A percentile compares a stretch with the other conserved stretches of the same genome.
Evolutionary conservation across 1,140 invertebrate species (phyloP).

Genomic region (Agrilus planipennis): DNA sequence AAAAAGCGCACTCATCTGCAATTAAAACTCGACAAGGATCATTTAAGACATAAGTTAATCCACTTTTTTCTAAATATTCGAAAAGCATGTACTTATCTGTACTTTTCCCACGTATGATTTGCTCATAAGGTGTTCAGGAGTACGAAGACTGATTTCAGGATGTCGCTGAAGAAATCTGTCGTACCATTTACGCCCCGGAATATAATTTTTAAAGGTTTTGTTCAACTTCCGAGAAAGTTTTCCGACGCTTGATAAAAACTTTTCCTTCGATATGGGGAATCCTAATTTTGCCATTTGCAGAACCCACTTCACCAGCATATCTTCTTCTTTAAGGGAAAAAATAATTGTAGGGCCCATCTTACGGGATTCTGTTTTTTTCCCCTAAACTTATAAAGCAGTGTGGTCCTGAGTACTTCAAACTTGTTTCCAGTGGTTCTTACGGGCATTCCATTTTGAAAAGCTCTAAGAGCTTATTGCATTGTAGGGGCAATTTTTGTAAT

Average conservation of each 20-base stretch:
- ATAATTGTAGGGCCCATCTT: constrained; percentile 6
- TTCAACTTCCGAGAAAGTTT: constrained; percentile 8
- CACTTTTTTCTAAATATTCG: constrained; percentile 21
- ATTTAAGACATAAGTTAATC: constrained; percentile 15
- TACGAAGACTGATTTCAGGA: constrained; percentile 17
- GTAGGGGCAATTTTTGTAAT: too few species aligned
- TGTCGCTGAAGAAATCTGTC: constrained; percentile 23
- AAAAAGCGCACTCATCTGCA: constrained; percentile 30
- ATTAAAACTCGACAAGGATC: constrained; percentile 30
- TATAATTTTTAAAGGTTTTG: constrained; percentile 12
- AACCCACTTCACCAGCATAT: constrained; percentile 8
- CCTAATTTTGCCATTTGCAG: constrained; percentile 4
- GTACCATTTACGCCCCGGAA: constrained; percentile 25
- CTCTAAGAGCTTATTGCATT: neutral
- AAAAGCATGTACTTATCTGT: constrained; percentile 22
- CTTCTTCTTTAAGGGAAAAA: constrained; percentile 10
- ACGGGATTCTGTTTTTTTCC: constrained; percentile 1
- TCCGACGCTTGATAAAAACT: constrained; percentile 1
- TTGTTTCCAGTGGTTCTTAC: neutral
- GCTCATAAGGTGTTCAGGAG: constrained; percentile 12
- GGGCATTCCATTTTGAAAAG: neutral
- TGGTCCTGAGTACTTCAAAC: constrained; percentile 2
- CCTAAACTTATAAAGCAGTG: constrained; percentile 5
- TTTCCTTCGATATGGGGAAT: constrained; percentile 6
- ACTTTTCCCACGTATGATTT: constrained; percentile 13